A percentile compares a stretch with the other conserved stretches of the same genome.
phyloP scores from a whole-genome alignment of 2,113 vertebrate genomes.

The Opisthocomus hoazin region DNA sequence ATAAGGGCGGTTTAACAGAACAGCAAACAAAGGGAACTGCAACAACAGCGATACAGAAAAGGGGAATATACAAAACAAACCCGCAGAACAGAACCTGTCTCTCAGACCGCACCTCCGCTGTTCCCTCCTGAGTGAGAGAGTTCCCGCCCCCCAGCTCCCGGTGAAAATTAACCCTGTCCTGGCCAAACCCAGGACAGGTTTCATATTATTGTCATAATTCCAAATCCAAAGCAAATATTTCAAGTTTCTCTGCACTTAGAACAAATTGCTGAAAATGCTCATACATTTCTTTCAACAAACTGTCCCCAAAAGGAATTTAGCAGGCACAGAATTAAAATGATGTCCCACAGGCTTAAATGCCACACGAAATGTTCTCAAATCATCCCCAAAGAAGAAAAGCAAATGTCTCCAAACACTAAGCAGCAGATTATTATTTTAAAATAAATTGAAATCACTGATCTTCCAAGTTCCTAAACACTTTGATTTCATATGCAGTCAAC shows the following conservation, averaged over 20 bases:
- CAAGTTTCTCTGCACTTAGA: neutral
- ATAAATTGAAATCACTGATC: neutral
- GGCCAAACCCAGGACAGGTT: no score
- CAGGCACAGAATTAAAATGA: neutral
- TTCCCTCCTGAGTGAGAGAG: no score
- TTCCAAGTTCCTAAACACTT: neutral
- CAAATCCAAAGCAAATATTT: neutral
- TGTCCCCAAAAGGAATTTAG: neutral
- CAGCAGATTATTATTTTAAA: neutral
- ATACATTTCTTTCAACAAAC: neutral
- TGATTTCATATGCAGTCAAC: neutral
- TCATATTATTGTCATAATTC: neutral
- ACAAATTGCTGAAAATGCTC: neutral
- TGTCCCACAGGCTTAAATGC: neutral
- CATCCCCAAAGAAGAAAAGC: neutral
- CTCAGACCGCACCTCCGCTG: no score
- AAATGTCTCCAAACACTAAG: neutral
- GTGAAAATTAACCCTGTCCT: no score
- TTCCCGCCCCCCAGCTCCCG: no score
- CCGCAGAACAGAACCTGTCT: no score
- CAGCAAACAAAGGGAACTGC: no score
- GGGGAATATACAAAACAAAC: no score
- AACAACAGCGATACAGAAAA: no score
- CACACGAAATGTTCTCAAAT: neutral
- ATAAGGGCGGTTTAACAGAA: no score